Evolutionary conservation across 2,888 invertebrate species (phyloP).

Genomic region (Xiphydria camelus): DNA sequence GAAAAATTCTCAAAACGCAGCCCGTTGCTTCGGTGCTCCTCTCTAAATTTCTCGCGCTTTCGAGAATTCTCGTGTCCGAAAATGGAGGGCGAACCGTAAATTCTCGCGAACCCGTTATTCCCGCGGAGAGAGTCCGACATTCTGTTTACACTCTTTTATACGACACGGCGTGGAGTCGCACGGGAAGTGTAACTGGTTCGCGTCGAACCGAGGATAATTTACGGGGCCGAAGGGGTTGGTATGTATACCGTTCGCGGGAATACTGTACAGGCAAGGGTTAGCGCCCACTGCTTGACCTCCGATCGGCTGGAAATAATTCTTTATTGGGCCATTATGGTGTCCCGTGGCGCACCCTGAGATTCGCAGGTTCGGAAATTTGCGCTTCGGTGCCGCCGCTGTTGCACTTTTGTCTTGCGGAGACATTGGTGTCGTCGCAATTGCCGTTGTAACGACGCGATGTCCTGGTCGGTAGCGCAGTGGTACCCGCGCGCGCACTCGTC

Average conservation of each 20-base stretch:
- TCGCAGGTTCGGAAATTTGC: conserved; percentile 15
- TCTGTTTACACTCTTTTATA: conserved; percentile 19
- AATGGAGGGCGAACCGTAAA: conserved; percentile 35
- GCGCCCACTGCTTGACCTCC: conserved; percentile 18
- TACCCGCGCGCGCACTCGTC: too few species aligned
- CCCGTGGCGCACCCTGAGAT: conserved; percentile 26
- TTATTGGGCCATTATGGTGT: conserved; percentile 48
- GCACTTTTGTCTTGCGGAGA: too few species aligned
- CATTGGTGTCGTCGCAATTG: too few species aligned
- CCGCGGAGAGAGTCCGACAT: conserved; percentile 9
- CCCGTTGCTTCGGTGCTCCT: too few species aligned
- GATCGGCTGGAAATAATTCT: conserved; percentile 43
- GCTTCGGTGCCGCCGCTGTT: too few species aligned
- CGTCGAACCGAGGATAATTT: conserved; percentile 34
- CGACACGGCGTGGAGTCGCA: too few species aligned
- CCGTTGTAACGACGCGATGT: too few species aligned
- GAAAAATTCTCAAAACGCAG: too few species aligned
- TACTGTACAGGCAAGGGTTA: conserved; percentile 35
- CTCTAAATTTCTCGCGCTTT: too few species aligned
- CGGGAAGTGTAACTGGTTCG: conserved; percentile 33
- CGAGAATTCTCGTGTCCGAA: too few species aligned
- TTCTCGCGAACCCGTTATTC: conserved; percentile 37
- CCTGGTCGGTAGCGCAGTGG: too few species aligned
- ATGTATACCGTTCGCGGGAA: conserved; percentile 13
- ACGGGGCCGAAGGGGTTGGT: conserved; percentile 23